Evolutionary conservation across 2,113 vertebrate species (phyloP), one percentile per base, ranked within the genome.

Genomic region (Takifugu bimaculatus): DNA sequence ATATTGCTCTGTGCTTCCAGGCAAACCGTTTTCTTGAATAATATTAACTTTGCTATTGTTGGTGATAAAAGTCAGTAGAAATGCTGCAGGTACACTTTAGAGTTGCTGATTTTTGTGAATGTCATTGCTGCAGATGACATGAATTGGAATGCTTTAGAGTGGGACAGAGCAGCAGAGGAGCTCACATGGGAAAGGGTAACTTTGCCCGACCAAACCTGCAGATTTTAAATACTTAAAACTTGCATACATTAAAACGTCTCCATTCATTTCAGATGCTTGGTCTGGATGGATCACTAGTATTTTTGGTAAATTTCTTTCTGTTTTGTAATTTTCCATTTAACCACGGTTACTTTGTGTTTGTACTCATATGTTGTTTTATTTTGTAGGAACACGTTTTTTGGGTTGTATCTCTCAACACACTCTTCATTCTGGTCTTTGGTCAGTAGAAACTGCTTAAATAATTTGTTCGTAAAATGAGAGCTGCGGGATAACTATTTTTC

Each of bases 371-470:
- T 77, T n/a, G 60, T 64, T 75, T 35, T 77, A 43, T 72, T 50
- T 72, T 83, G 26, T 76, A 99, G 97, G 97, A 99, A 58, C 97
- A 99, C 63, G 97, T 99, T 59, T 99, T 99, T 85, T 99, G 97
- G 97, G 97, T 99, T 20, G 96, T 99, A 57, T 99, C 97, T 72
- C 91, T 99, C 64, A 99, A 99, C 79, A 99, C 97, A 0, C 89
- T 99, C 60, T 99, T 99, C 87, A 99, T 99, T 81, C 91, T 99
- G 75, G 96, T 99, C 42, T 99, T 99, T 86, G 97, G 97, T 99
- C 86, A 91, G 96, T 79, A 39, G 35, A 39, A 39, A 39, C 7
- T 9, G 35, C 35, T 2, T 4, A 5, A 26, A 14, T 4, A n/a
- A 6, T 50, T 3, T 11, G 5, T 3, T 20, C 20, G 20, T 20